Evolutionary conservation across 2,888 invertebrate genomes (phyloP).

Genomic region (Epicampocera succincta): DNA sequence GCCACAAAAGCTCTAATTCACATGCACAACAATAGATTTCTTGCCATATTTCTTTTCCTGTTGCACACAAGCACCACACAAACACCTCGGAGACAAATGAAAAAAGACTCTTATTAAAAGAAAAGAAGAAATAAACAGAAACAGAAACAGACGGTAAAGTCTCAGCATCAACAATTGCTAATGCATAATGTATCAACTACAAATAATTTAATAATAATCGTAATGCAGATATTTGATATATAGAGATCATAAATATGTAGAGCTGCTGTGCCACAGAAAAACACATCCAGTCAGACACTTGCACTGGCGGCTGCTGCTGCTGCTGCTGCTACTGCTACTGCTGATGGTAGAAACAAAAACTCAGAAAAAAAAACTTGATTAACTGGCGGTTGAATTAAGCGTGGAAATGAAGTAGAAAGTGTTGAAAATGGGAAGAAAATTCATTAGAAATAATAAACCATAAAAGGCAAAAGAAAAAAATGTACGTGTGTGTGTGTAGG

Average conservation of each 20-base stretch:
- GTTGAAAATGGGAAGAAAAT: slow-evolving; percentile 57
- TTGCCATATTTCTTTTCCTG: slow-evolving; percentile 30
- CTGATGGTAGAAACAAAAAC: slow-evolving; percentile 3
- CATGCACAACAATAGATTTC: slow-evolving; percentile 54
- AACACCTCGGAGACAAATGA: neutral
- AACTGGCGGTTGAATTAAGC: slow-evolving; percentile 41
- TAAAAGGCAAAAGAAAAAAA: neutral
- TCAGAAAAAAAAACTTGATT: slow-evolving; percentile 54
- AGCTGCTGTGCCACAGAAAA: neutral
- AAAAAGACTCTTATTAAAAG: slow-evolving; percentile 4
- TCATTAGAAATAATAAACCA: slow-evolving; percentile 13
- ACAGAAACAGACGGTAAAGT: no score
- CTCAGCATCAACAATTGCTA: slow-evolving; percentile 36
- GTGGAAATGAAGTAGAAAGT: slow-evolving; percentile 64
- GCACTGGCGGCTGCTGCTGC: neutral
- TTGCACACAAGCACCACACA: slow-evolving; percentile 20
- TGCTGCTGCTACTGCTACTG: no score
- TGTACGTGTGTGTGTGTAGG: neutral
- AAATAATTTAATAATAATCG: slow-evolving; percentile 57
- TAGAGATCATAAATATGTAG: slow-evolving; percentile 38
- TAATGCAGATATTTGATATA: slow-evolving; percentile 61
- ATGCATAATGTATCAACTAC: slow-evolving; percentile 59
- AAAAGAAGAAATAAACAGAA: no score
- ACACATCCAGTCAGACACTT: slow-evolving; percentile 11
- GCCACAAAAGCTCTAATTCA: slow-evolving; percentile 56